Percentiles rank a stretch among this genome's conserved stretches.
phyloP scores from a whole-genome alignment of 2,888 invertebrate species.

The Taenaris catops region DNA sequence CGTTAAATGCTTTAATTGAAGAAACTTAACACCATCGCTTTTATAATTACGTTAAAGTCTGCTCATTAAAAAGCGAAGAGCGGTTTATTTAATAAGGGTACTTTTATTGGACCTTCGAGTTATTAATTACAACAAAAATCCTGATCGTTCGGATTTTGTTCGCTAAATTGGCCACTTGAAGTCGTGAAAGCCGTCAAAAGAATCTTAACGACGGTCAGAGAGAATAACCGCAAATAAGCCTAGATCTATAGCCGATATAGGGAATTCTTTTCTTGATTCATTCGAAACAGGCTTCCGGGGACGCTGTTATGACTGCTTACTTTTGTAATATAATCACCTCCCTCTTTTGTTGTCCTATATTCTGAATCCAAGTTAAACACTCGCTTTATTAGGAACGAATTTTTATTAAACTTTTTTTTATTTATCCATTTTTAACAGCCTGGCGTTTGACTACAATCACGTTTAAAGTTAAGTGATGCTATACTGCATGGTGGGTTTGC shows the following conservation, averaged over 20 bases:
- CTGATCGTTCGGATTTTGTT: slow-evolving; percentile 75
- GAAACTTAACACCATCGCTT: slow-evolving; percentile 8
- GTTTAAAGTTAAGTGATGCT: no score
- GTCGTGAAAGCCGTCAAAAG: slow-evolving; percentile 73
- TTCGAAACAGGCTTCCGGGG: slow-evolving; percentile 65
- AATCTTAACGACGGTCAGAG: slow-evolving; percentile 79
- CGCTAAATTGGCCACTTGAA: slow-evolving; percentile 77
- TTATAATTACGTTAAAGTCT: slow-evolving; percentile 47
- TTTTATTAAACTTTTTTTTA: no score
- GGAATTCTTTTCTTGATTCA: slow-evolving; percentile 76
- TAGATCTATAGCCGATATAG: slow-evolving; percentile 68
- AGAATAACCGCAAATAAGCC: slow-evolving; percentile 79
- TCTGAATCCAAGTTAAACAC: no score
- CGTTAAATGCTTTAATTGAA: slow-evolving; percentile 4
- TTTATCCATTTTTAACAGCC: no score
- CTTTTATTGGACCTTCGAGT: slow-evolving; percentile 51
- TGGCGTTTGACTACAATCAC: no score
- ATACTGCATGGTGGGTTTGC: no score
- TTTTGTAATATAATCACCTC: no score
- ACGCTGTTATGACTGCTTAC: no score
- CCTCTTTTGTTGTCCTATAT: no score
- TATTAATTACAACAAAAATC: slow-evolving; percentile 78
- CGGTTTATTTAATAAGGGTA: slow-evolving; percentile 54
- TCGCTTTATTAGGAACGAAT: no score
- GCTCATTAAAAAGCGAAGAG: slow-evolving; percentile 31